Evolutionary conservation across 2,113 vertebrate species (phyloP), one percentile per base, ranked within the genome.

Genomic region (Prietella phreatophila): DNA sequence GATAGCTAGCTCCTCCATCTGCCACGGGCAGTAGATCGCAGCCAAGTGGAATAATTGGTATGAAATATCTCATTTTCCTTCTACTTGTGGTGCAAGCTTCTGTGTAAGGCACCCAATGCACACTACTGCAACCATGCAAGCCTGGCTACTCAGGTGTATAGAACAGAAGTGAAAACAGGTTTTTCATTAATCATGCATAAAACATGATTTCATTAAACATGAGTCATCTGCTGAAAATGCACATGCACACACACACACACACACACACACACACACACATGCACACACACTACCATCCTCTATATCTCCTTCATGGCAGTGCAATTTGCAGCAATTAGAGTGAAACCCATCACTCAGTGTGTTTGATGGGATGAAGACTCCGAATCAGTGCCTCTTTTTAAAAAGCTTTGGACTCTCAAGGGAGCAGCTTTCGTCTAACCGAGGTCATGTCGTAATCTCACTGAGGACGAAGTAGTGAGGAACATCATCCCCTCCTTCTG

Each of bases 301-400:
- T 82, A 42, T 25, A 42, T 88, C 89, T 69, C 86, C 90, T 92
- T 91, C 87, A 91, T 89, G 86, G 50, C 67, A 88, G 50, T 58
- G 50, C 20, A 71, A 88, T 89, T 79, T 82, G 69, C 55, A 85
- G 85, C 84, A 87, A 86, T 91, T 88, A 91, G 88, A 83, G 69
- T 90, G 90, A 91, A 90, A 85, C 84, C 69, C 84, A 83, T 86
- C 92, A 88, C 71, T 56, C 25, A 85, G 89, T 91, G 78, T 84
- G 55, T 87, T 56, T n/a, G 79, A 90, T 90, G 89, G 83, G 87
- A 89, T 92, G 84, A 87, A 93, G 92, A 92, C 93, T 90, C 88
- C 89, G 93, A 92, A 91, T 93, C 87, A 3, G n/a, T 58, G 92
- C 71, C 89, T 69, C 30, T 79, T 86, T 86, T 89, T 91, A 91